A percentile compares a stretch with the other conserved stretches of the same genome.
phyloP scores from a whole-genome alignment of 2,113 vertebrate species.

The Myxocyprinus asiaticus region DNA sequence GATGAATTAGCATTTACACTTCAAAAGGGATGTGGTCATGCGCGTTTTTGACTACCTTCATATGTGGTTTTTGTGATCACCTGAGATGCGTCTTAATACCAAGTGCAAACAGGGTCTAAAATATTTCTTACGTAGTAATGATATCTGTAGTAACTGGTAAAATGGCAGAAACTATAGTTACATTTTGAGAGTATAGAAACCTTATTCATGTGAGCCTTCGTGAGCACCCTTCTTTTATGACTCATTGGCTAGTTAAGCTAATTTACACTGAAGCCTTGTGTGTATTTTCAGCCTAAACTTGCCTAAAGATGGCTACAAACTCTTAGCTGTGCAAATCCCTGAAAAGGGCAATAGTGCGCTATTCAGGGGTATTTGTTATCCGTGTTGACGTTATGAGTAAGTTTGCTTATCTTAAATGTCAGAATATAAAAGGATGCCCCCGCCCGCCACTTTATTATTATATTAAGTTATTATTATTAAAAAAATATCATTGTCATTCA shows the following conservation, averaged over 20 bases:
- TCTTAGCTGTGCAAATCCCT: slow-evolving; percentile 44
- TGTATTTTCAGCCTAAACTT: slow-evolving; percentile 46
- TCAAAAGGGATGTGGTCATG: no score
- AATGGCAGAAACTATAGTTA: not conserved
- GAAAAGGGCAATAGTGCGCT: slow-evolving; percentile 50
- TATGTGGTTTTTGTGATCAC: no score
- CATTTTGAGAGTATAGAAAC: not conserved
- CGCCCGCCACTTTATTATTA: slow-evolving; percentile 17
- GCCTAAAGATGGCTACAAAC: slow-evolving; percentile 51
- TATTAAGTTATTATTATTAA: slow-evolving; percentile 69
- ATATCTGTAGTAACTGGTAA: not conserved
- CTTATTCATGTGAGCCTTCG: not conserved
- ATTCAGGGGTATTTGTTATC: slow-evolving; percentile 38
- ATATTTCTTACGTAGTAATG: no score
- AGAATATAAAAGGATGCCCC: slow-evolving; percentile 59
- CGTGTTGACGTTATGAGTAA: slow-evolving; percentile 45
- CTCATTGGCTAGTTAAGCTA: slow-evolving; percentile 46
- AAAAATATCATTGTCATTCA: slow-evolving; percentile 69
- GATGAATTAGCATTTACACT: no score
- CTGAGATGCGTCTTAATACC: no score
- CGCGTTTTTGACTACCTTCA: no score
- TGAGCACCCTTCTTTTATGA: slow-evolving; percentile 15
- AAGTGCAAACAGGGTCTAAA: no score
- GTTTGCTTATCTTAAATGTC: slow-evolving; percentile 74
- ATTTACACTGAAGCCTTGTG: slow-evolving; percentile 23